Evolutionary conservation across 37 sponge, comb jelly and placozoan species (phyloP).

Genomic region (Spongilla lacustris): DNA sequence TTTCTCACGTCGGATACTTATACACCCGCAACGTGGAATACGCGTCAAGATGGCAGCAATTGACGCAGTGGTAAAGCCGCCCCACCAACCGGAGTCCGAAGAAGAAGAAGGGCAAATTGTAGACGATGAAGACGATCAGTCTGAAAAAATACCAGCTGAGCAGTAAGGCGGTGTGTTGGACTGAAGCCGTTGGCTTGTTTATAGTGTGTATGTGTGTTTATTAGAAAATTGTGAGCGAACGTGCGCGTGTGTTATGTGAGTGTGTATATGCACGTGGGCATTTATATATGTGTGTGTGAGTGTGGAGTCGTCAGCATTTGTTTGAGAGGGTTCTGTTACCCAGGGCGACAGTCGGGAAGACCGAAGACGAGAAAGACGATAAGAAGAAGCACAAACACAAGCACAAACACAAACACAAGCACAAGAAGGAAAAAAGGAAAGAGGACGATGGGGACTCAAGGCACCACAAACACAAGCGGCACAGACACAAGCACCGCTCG

Average conservation of each 20-base stretch:
- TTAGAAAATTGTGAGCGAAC: too few relatives aligned
- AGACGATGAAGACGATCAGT: constrained; percentile 62
- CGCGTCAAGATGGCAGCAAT: constrained; percentile 17
- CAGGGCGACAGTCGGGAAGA: constrained; percentile 6
- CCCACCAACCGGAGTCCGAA: constrained; percentile 19
- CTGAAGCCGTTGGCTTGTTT: background rate
- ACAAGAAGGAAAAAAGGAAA: constrained; percentile 68
- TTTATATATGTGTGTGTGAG: background rate
- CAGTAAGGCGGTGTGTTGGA: background rate
- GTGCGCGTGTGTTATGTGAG: background rate
- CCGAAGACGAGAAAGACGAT: background rate
- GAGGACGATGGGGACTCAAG: constrained; percentile 7
- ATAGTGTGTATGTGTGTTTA: constrained; percentile 7
- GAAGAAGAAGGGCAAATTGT: constrained; percentile 78
- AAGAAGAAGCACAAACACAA: constrained; percentile 76
- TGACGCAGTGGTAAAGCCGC: background rate
- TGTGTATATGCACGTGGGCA: background rate
- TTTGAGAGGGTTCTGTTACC: background rate
- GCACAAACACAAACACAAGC: constrained; percentile 88
- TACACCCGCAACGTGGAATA: constrained; percentile 7
- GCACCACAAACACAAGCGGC: constrained; percentile 75
- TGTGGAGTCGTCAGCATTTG: background rate
- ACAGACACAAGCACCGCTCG: constrained; percentile 51
- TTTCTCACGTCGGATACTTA: background rate
- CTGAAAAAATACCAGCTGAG: background rate